phyloP scores from a whole-genome alignment of 2,888 invertebrate genomes.

The Folsomia manolachei region DNA sequence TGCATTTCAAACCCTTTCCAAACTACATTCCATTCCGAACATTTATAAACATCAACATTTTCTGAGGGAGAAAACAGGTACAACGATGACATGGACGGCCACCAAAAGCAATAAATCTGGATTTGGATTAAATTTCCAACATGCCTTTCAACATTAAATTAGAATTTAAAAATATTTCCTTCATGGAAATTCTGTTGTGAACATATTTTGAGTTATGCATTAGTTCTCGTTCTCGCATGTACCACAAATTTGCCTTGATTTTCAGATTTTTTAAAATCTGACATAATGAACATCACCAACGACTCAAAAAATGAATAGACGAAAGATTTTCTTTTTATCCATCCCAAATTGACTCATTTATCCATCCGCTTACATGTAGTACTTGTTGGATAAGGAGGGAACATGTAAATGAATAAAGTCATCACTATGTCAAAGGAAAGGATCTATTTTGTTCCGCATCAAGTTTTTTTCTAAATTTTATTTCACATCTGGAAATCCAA shows the following conservation, averaged over 20 bases:
- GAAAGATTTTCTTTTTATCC: neutral
- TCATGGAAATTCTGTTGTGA: neutral
- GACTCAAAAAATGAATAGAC: neutral
- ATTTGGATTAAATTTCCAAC: conserved; percentile 13
- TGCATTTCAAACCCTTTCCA: too few relatives aligned
- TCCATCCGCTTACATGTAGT: conserved; percentile 11
- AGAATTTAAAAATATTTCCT: neutral
- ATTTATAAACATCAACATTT: too few relatives aligned
- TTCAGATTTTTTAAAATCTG: too few relatives aligned
- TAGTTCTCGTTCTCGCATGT: too few relatives aligned
- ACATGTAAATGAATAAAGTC: neutral
- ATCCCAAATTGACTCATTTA: conserved; percentile 20
- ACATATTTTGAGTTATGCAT: neutral
- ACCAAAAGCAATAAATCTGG: conserved; percentile 16
- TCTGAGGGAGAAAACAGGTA: neutral
- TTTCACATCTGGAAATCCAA: neutral
- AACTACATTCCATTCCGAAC: too few relatives aligned
- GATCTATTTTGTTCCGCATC: neutral
- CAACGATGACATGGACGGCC: neutral
- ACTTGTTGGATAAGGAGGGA: too few relatives aligned
- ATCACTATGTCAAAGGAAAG: neutral
- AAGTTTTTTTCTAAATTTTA: neutral
- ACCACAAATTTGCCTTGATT: too few relatives aligned
- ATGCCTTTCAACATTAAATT: neutral
- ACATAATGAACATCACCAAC: too few relatives aligned